Evolutionary conservation across 1,140 invertebrate species (phyloP), one percentile per base, ranked within the genome.

Genomic region (Zelostemma sp.): DNA sequence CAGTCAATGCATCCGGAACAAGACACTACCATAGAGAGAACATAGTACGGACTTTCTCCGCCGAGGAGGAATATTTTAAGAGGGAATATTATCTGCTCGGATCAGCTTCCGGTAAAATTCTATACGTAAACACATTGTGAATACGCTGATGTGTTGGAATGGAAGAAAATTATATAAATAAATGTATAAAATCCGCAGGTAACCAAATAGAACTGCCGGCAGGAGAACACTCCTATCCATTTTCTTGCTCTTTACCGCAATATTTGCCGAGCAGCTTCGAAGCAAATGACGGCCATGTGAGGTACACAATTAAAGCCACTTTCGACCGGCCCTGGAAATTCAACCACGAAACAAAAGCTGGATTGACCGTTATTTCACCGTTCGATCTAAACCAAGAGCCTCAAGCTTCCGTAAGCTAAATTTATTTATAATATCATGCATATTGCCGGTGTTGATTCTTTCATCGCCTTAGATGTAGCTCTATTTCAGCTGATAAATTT

Each of bases 251-350:
- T 1, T 77, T 93, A 47, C 92, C 92, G 6, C 88, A 87, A 5
- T 89, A 87, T 54, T 78, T 92, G 49, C 91, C 91, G 15, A 91
- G 93, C 6, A 93, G 92, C 6, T 95, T 94, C 87, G 92, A 94
- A 81, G 91, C 92, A 0, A 88, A 92, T 74, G 88, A 89, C 83
- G 93, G 93, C 0, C 89, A 90, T 81, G 88, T 95, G 9, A 86
- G 92, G 16, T 95, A 94, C 73, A 93, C 91, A 48, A 86, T 93
- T 2, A 94, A 93, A 84, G 92, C 92, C 1, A 91, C 90, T 5
- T 80, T 95, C 43, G 93, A 95, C 80, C 87, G 93, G 28, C 93
- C 93, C 17, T 95, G 93, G 93, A 92, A 92, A 64, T 93, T 94
- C 78, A 93, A 95, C 82, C 90, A 93, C 73, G 91, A 93, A 74